phyloP scores from a whole-genome alignment of 2,888 invertebrate species.

The Slavum lentiscoides region DNA sequence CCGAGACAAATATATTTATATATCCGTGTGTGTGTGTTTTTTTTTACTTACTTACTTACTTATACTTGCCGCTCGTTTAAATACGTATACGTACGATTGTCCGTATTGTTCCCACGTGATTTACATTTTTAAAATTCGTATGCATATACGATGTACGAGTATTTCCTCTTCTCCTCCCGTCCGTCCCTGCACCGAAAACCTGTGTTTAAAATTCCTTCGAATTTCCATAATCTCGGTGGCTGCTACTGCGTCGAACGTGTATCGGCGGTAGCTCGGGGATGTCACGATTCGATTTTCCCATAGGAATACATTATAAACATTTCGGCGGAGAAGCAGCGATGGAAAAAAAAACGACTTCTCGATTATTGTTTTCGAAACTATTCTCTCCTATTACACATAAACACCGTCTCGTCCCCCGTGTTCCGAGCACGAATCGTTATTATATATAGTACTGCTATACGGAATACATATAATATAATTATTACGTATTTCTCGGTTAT shows the following conservation, averaged over 20 bases:
- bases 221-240: conserved; percentile 50
- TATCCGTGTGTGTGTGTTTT: neutral
- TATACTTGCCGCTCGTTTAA: neutral
- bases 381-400: too few species aligned
- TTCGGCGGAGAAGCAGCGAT: neutral
- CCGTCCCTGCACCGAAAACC: neutral
- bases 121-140: conserved; percentile 43
- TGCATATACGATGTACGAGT: neutral
- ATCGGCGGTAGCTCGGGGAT: conserved; percentile 41
- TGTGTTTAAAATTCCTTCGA: conserved; percentile 38
- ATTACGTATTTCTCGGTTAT: too few species aligned
- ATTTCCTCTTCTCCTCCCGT: too few species aligned
- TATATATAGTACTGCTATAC: too few species aligned
- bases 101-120: conserved; percentile 50
- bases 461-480: too few species aligned
- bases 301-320: neutral
- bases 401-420: too few species aligned
- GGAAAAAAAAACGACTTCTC: conserved; percentile 2
- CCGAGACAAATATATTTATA: conserved; percentile 32
- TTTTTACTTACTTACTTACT: conserved; percentile 17
- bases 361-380: neutral
- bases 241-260: conserved; percentile 12
- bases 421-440: too few species aligned
- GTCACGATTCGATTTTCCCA: conserved; percentile 49
- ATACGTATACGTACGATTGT: conserved; percentile 5